Evolutionary conservation across 2,888 invertebrate genomes (phyloP), one percentile per base, ranked within the genome.

Genomic region (Nomada flava): DNA sequence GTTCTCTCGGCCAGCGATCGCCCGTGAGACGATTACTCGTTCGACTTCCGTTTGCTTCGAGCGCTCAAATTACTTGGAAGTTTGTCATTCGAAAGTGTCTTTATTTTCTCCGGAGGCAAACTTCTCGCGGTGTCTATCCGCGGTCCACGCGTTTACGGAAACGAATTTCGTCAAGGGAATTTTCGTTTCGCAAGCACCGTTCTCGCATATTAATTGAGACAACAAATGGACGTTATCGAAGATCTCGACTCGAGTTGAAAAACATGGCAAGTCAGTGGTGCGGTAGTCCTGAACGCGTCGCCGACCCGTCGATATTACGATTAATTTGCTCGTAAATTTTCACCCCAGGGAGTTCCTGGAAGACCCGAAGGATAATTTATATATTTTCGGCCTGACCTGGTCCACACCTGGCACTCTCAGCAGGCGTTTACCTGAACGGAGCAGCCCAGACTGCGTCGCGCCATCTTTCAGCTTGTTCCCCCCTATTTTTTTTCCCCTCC

Each of bases 251-350:
- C 26, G 3, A 26, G 15, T 18, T 13, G 26, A 50, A 44, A 50
- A 76, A 76, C 23, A 20, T 13, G 59, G 59, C 59, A 26, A 53
- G 44, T 50, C 42, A 47, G 11, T 26, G 2, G 11, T 0, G 44
- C 85, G 79, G 85, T 68, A 47, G 63, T n/a, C 67, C 64, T 74
- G 79, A 82, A 85, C 80, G 78, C 79, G 79, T 87, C 68, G 63
- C 79, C 79, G 76, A 76, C 89, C 47, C 89, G 90, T 91, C 92
- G 91, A 93, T 92, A 90, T 89, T 89, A 91, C 93, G 90, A 93
- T 93, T 93, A 93, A 93, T 93, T 92, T 89, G 90, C 89, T 91
- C 92, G 90, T 93, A 93, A 93, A 93, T 93, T 93, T 91, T 91
- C 89, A 78, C 83, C 87, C 87, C 77, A 85, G 89, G 90, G 87